Base-by-base conservation (phyloP, 2,797 vertebrate genomes). In the Oophaga sylvatica region DNA sequence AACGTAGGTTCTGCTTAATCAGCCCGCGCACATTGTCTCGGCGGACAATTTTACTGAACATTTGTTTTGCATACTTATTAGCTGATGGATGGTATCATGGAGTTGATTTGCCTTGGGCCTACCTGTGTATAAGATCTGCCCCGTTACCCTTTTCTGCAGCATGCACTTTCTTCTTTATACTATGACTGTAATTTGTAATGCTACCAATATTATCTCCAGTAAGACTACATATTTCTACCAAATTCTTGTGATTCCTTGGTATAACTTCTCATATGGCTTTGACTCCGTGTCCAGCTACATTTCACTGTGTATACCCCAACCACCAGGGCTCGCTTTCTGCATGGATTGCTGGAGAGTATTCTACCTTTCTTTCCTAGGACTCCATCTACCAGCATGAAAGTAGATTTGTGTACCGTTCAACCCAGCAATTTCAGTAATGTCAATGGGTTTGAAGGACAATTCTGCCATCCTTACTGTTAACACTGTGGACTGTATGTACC, bases 81-180 rank as follows among this genome's bases (percentile, higher is more conserved):
- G 13, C 70, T 78, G 62, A 79, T 48, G 65, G 53, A 75, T 85
- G 8, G 83, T 9, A 19, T 63, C 13, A 56, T 84, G 70, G 62
- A 63, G 35, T 84, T 87, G 41, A 83, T 71, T 83, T 71, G 77
- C 65, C 19, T 81, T 73, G 79, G 81, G 63, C 26, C 65, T 88
- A 85, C n/a, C 83, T 31, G n/a, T 80, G 75, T 71, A 78, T 41
- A 76, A 82, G 62, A 35, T 83, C 63, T 76, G 57, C 59, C 79
- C 88, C 62, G 17, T 82, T 12, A 8, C 63, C 65, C 26, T 65
- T 67, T 84, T 87, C 75, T 89, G 88, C 88, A 86, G 88, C 88
- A 87, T 89, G 88, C 88, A 89, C 88, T 89, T 86, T 89, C 75
- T 83, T 82, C 84, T 87, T 89, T 89, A 71, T 86, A 83, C 60